Base-by-base conservation (phyloP, 2,113 vertebrate genomes). In the Mus spicilegus region DNA sequence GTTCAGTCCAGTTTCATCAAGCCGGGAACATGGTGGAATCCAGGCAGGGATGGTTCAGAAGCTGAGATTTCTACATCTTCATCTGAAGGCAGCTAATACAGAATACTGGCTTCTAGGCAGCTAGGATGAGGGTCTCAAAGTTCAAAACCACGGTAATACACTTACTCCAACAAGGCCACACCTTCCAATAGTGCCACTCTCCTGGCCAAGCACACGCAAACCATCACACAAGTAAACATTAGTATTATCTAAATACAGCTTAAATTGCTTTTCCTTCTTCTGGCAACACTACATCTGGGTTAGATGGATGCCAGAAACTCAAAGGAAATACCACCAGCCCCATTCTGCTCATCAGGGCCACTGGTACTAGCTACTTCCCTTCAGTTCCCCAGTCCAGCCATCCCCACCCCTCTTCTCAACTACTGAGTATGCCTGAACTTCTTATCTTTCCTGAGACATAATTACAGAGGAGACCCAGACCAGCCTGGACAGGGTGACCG, bases 211-310 rank as follows among this genome's bases (percentile, higher is more conserved):
- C 11, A 54, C 51, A 67, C 11, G 30, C 3, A 65, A 28, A 12
- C 65, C 28, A 67, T 30, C 65, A 67, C 65, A 67, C 65, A 67
- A 85, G 94, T 42, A 93, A n/a, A 91, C 90, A 88, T 90, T 77
- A 77, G 33, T 67, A 7, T 70, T 75, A 51, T 58, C 36, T 67
- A 78, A 86, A 54, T 86, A 77, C 36, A 51, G 2, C 67, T 72
- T 81, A 90, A 87, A 78, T 72, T 9, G 3, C 4, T 78, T 86
- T 88, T 56, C 92, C 61, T 36, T 42, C 51, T 58, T 51, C 73
- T 30, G 36, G 80, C 22, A 46, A 56, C 8, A 3, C 24, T 33
- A n/a, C 54, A 87, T 81, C 42, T 77, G 63, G 33, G 10, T 58
- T 33, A 46, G 42, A 22, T 65, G 69, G 56, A 17, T 36, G 16